Evolutionary conservation across 2,797 vertebrate genomes (phyloP), one percentile per base, ranked within the genome.

Genomic region (Falco cherrug): DNA sequence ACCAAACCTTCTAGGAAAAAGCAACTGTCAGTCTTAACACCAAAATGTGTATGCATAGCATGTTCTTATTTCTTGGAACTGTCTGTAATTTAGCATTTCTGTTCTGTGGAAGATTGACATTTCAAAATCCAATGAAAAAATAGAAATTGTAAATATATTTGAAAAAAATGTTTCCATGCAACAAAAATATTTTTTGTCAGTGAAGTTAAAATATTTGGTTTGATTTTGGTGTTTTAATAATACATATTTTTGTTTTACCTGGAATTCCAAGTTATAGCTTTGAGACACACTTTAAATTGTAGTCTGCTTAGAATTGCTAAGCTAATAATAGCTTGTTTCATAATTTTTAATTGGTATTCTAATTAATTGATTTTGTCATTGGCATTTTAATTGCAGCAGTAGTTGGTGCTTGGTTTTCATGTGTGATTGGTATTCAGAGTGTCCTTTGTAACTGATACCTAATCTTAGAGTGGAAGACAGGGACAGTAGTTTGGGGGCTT

Each of bases 221-320:
- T 31, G 15, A 25, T 61, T 77, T 67, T 37, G 7, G 0, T 43
- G 15, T 11, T 59, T 57, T 28, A 56, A 13, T n/a, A 24, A 39
- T 24, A 11, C 2, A 0, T 53, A 3, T 19, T 59, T 69, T 63
- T 26, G 3, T 59, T 84, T 56, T 26, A 53, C 12, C 17, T 60
- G 70, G 31, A 59, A 61, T 68, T 76, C 17, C 31, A 61, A 31
- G 28, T 16, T 75, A 24, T 26, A 45, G 16, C 16, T 57, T 19
- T 10, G 22, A 78, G 26, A 43, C 3, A 33, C 0, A 0, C 5
- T 81, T 33, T 41, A 54, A 25, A 51, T 16, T 11, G 16, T 11
- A 21, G 11, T 35, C 4, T 19, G 1, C 28, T 71, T 71, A 41
- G 74, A 68, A 35, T 2, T 35, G 26, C 28, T 50, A 79, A 82